Base-by-base conservation (phyloP, 2,113 vertebrate genomes). In the Jaculus jaculus region DNA sequence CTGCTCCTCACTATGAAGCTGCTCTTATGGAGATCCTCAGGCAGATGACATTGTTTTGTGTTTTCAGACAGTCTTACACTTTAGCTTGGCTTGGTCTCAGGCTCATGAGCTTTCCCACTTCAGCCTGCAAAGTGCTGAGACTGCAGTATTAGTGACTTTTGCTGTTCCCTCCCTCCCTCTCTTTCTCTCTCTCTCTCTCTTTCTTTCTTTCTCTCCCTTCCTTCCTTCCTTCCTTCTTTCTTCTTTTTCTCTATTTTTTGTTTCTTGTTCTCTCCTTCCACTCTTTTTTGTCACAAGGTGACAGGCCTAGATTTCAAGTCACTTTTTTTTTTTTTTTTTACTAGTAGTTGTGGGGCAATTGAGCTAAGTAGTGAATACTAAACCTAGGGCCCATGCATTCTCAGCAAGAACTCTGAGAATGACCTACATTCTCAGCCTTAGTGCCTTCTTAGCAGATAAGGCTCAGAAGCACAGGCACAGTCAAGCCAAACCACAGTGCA, bases 391-490 rank as follows among this genome's bases (percentile, higher is more conserved):
- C 66, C 37, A 21, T 42, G 30, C 26, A 20, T 28, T 24, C 17
- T 66, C 21, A 61, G 2, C 42, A 66, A 23, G 61, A 66, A 26
- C 34, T 82, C 26, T 65, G 42, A 26, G 32, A 39, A 37, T 84
- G 63, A 69, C 39, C n/a, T 51, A 51, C 28, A 32, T 47, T 20
- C 28, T 28, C 18, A n/a, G 18, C 42, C n/a, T 77, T 71, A 90
- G 26, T 82, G n/a, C 34, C 47, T 63, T 96, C 63, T 34, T 88
- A 63, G 88, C 81, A 32, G 42, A 51, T 73, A 87, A 86, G 72
- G 39, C 54, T 60, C 69, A 85, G 34, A 69, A 65, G 30, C 54
- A 74, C 30, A 47, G 42, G 42, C 42, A 47, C 42, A 47, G 42
- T 47, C 42, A 47, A 47, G 42, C 42, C 5, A 47, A 47, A 47